phyloP scores from a whole-genome alignment of 2,797 vertebrate species.

The Chelon labrosus region DNA sequence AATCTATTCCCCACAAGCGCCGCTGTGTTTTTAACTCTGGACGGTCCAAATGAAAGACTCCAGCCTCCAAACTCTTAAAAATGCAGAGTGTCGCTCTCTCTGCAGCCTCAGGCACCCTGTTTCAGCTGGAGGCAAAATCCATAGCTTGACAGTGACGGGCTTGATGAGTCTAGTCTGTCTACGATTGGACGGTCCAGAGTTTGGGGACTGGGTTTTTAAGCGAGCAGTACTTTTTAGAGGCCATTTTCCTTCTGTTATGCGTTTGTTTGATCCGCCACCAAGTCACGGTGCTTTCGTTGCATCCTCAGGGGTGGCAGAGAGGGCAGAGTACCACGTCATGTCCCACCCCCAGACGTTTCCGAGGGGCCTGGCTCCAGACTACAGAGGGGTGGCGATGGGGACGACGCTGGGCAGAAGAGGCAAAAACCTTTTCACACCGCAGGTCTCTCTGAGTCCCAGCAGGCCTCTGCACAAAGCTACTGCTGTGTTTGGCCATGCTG shows the following conservation, averaged over 20 bases:
- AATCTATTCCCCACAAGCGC: neutral
- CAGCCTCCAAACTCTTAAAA: neutral
- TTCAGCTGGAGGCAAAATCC: constrained; percentile 28
- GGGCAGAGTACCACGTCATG: constrained; percentile 89
- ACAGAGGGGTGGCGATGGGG: constrained; percentile 82
- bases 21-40: neutral
- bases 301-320: constrained; percentile 87
- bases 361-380: constrained; percentile 85
- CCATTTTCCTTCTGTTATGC: neutral
- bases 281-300: constrained; percentile 83
- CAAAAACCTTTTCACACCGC: constrained; percentile 84
- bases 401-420: constrained; percentile 79
- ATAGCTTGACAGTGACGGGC: constrained; percentile 24
- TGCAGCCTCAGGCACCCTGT: constrained; percentile 18
- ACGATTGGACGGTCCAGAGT: constrained; percentile 6
- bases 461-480: constrained; percentile 86
- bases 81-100: constrained; percentile 4
- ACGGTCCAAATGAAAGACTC: neutral
- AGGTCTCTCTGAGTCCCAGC: constrained; percentile 77
- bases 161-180: constrained; percentile 7
- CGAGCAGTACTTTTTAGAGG: neutral
- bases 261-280: constrained; percentile 2
- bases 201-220: constrained; percentile 2
- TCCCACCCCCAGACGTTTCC: constrained; percentile 91
- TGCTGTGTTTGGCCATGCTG: constrained; percentile 90